Base-by-base conservation (phyloP, 2,888 invertebrate genomes). In the Pyrrhosoma nymphula region DNA sequence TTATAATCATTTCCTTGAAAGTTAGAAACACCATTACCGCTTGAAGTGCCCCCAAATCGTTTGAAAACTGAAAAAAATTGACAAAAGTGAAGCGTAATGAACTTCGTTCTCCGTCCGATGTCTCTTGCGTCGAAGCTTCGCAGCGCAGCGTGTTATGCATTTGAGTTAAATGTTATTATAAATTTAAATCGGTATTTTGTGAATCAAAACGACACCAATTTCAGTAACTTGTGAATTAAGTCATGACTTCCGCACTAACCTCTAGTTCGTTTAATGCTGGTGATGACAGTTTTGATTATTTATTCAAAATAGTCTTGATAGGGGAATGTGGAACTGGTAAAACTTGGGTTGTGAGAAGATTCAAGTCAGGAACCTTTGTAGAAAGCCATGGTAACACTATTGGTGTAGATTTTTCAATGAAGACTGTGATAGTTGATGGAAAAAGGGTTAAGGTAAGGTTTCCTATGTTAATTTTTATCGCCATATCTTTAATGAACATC, bases 321-420 rank as follows among this genome's bases (percentile, higher is more conserved):
- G 99, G 99, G 95, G 99, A 99, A 96, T 98, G 98, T 97, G 98
- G 98, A 56, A 98, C 98, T 63, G 99, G 99, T 56, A 99, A 99
- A 97, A 99, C 99, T 96, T 99, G 98, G 96, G 98, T 99, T 96
- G 99, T 99, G 95, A 99, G 99, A 97, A 98, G 99, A 96, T 98
- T 99, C 97, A 99, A 99, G 97, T 99, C 99, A 95, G 99, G 99
- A 95, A 99, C 99, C 96, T 99, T 99, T 97, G 98, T 99, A 96
- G 99, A 99, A 97, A 98, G 98, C 96, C 99, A 99, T 97, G 99
- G 99, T 95, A 99, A 99, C 97, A 99, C 99, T 93, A 99, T 99
- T 96, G 99, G 99, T 96, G 99, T 99, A 95, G 99, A 99, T 97
- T 99, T 99, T 97, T 99, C 99, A 95, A 99, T 99, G 99, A 99